Base-by-base conservation (phyloP, 2,888 invertebrate species). In the Drosophila mercatorum region DNA sequence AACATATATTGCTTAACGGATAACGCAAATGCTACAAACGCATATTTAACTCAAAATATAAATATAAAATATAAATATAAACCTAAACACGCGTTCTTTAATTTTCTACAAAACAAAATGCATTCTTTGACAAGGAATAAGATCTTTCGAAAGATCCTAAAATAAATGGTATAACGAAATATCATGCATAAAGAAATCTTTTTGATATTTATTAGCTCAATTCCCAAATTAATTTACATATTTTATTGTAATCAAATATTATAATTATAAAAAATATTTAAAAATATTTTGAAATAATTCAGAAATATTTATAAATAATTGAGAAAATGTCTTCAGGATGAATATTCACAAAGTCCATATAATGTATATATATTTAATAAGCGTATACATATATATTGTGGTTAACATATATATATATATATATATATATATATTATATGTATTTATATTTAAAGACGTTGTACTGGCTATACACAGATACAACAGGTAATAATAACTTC, bases 1-100 rank as follows among this genome's bases (percentile, higher is more conserved):
- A 38, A 44, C 47, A 44, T 22, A 22, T 12, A 12, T 28, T 44
- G 28, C 26, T 14, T 61, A 60, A 64, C 59, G 51, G 8, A 40
- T 28, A 36, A 43, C 52, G 40, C 38, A 41, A 61, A 57, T 14
- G 3, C 22, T 56, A 44, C 11, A n/a, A 60, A 6, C 14, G 10
- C 22, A 26, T 22, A 14, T 22, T 11, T 17, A 26, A 28, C 3
- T 28, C 11, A 53, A n/a, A 26, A 22, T 22, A 22, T 40, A 51
- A 57, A 31, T n/a, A 8, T 7, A 17, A 22, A 57, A 40, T 31
- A 58, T 22, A 49, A 53, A 44, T 28, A 44, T 26, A 44, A 34
- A 41, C 6, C 38, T 3, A 38, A 12, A 34, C 14, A 14, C 34
- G 51, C 49, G 49, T n/a, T 49, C 14, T 5, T 2, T 14, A n/a